A percentile compares a stretch with the other conserved stretches of the same genome.
Conservation (phyloP, 1,140 invertebrate genomes). For the Anastrepha obliqua region DNA sequence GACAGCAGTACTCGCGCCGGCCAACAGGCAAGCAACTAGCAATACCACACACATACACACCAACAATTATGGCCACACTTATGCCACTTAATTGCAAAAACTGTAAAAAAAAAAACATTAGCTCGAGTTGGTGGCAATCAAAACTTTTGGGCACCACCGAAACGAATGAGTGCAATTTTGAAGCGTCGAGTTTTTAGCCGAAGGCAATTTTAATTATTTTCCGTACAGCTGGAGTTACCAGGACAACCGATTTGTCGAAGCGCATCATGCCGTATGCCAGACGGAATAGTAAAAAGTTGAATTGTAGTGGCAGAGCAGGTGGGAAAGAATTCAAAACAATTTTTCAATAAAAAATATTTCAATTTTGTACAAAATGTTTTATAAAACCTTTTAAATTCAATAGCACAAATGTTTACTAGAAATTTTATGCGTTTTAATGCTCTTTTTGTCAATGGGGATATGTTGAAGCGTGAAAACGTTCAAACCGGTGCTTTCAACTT, state of each 20-base stretch:
- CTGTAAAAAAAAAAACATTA: neutral
- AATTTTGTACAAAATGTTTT: too few species aligned
- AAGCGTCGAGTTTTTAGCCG: conserved; percentile 15
- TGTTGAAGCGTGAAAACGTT: neutral
- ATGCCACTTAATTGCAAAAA: conserved; percentile 33
- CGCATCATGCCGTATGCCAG: neutral
- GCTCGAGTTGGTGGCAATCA: neutral
- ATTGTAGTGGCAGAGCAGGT: neutral
- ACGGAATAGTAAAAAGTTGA: neutral
- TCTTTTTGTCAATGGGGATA: too few species aligned
- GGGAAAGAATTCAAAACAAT: neutral
- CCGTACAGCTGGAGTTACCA: neutral
- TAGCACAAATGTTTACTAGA: too few species aligned
- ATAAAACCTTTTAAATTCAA: too few species aligned
- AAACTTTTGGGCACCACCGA: conserved; percentile 25
- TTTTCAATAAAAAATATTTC: neutral
- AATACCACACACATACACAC: neutral
- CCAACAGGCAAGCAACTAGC: neutral
- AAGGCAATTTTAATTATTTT: conserved; percentile 36
- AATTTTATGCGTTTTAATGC: too few species aligned
- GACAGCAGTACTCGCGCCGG: neutral
- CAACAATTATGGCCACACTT: conserved; percentile 34
- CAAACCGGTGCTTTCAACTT: neutral
- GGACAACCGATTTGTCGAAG: neutral
- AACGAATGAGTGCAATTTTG: conserved; percentile 1